Conservation (phyloP, 2,888 invertebrate species). For the Napeogenes sylphis region DNA sequence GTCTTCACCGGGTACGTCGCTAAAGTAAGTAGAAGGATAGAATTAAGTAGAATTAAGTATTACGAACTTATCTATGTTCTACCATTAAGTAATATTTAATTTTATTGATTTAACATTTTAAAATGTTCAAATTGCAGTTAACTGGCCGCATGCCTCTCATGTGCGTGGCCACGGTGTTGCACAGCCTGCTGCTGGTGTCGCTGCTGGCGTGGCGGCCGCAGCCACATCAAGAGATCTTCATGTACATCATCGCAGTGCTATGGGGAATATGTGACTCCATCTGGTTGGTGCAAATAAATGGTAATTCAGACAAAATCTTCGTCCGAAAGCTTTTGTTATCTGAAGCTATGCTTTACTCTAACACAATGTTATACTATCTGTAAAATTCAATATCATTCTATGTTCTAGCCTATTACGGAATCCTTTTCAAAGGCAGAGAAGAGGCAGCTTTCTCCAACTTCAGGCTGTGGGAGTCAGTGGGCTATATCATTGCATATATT, state of each 20-base stretch:
- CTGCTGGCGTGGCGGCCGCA: slow-evolving; percentile 79
- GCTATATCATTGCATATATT: slow-evolving; percentile 80
- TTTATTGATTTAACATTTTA: too few species aligned
- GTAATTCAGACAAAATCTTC: slow-evolving; percentile 46
- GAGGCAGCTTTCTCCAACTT: slow-evolving; percentile 85
- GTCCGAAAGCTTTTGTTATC: too few species aligned
- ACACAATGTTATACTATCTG: too few species aligned
- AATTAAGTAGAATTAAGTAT: background rate
- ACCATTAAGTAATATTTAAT: too few species aligned
- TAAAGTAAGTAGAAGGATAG: slow-evolving; percentile 44
- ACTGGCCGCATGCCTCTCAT: slow-evolving; percentile 82
- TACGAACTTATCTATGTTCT: background rate
- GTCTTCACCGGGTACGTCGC: slow-evolving; percentile 62
- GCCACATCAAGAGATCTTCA: slow-evolving; percentile 59
- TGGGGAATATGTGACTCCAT: slow-evolving; percentile 82
- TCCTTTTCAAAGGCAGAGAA: slow-evolving; percentile 78
- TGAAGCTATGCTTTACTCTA: too few species aligned
- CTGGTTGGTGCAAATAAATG: slow-evolving; percentile 82
- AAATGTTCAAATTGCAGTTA: slow-evolving; percentile 48
- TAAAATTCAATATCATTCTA: background rate
- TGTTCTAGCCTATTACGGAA: slow-evolving; percentile 78
- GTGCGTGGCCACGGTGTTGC: slow-evolving; percentile 72
- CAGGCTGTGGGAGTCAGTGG: slow-evolving; percentile 82
- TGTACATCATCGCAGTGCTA: slow-evolving; percentile 77
- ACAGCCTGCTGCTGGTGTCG: slow-evolving; percentile 72